These are phyloP conservation scores for Thymelicus sylvestris DNA, from an alignment of 2,888 invertebrate genomes.

Conservation along the genomic window DNA sequence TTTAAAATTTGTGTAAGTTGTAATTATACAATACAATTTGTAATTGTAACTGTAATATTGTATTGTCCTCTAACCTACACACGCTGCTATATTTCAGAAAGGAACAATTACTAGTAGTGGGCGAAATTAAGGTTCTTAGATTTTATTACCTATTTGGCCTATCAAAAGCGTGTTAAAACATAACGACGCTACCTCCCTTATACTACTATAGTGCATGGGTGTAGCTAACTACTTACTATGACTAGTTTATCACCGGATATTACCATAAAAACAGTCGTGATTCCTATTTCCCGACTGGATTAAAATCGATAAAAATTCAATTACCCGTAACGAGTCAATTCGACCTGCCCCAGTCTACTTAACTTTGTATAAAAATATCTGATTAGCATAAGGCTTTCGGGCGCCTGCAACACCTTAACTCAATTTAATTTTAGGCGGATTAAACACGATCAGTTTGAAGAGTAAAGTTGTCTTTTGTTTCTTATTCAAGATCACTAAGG, in stretches of 20 bases:
- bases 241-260: neutral
- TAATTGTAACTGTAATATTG: no score
- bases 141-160: no score
- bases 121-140: no score
- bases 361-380: conserved; percentile 55
- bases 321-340: conserved; percentile 56
- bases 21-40: no score
- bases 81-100: no score
- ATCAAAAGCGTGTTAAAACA: no score
- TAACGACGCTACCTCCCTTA: no score
- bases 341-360: conserved; percentile 45
- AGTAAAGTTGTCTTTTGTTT: neutral
- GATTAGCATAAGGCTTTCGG: conserved; percentile 55
- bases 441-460: neutral
- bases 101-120: no score
- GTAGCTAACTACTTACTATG: neutral
- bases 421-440: conserved; percentile 8
- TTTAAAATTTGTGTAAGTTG: no score
- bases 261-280: conserved; percentile 6
- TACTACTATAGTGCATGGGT: neutral
- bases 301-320: conserved; percentile 53
- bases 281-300: conserved; percentile 24
- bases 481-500: no score
- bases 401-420: conserved; percentile 36
- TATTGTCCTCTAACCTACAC: no score